Evolutionary conservation across 2,888 invertebrate species (phyloP).

Genomic region (Acanthoscelides obtectus): DNA sequence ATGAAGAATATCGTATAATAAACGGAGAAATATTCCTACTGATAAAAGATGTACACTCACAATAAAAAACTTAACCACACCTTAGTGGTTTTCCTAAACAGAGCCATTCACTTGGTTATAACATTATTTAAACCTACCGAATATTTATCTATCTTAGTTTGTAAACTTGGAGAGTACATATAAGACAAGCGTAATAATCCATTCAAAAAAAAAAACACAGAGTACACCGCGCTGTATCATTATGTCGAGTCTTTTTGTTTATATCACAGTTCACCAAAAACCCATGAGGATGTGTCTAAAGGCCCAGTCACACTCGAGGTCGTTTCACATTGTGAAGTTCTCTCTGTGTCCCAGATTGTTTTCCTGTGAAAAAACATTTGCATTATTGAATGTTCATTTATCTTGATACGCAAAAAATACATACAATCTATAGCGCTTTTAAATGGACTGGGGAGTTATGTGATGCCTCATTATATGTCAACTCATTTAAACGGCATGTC

Average conservation of each 20-base stretch:
- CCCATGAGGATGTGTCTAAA: neutral
- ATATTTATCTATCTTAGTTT: conserved; percentile 14
- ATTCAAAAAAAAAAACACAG: conserved; percentile 11
- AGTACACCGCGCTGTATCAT: conserved; percentile 1
- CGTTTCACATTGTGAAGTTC: conserved; percentile 3
- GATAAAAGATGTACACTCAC: conserved; percentile 5
- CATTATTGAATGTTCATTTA: too few species aligned
- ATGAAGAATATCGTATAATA: conserved; percentile 28
- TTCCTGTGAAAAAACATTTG: conserved; percentile 12
- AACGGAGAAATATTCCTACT: neutral
- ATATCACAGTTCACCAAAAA: neutral
- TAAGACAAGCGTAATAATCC: conserved; percentile 38
- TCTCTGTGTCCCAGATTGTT: conserved; percentile 4
- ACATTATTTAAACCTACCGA: conserved; percentile 32
- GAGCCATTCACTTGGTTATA: conserved; percentile 2
- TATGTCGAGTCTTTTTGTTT: neutral
- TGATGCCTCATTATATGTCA: too few species aligned
- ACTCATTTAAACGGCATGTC: too few species aligned
- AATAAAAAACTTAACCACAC: neutral
- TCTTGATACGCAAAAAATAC: too few species aligned
- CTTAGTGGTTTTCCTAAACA: neutral
- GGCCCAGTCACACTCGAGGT: neutral
- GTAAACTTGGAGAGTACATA: conserved; percentile 19
- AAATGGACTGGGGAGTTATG: too few species aligned
- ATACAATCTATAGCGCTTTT: too few species aligned